Conservation (phyloP, 2,888 invertebrate genomes). For the Tachystola acroxantha region DNA sequence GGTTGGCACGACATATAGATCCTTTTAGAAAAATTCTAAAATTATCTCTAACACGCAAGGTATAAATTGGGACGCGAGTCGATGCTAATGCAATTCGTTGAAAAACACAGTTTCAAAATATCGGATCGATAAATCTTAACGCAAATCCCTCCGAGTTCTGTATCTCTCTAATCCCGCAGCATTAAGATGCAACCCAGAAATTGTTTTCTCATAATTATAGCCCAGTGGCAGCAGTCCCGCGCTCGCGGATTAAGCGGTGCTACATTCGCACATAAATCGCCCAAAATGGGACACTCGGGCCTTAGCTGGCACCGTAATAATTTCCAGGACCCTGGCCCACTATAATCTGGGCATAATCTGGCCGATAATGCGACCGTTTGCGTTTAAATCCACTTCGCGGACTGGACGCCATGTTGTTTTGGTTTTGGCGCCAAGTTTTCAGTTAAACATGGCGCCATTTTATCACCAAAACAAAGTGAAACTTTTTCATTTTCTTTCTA, state of each 20-base stretch:
- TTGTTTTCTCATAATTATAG: conserved; percentile 78
- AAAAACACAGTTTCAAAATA: too few relatives aligned
- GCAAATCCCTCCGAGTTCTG: conserved; percentile 1
- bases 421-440: conserved; percentile 57
- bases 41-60: too few relatives aligned
- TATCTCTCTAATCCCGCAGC: conserved; percentile 53
- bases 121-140: not conserved
- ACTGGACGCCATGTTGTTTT: conserved; percentile 51
- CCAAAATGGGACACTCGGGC: conserved; percentile 71
- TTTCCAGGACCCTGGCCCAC: conserved; percentile 60
- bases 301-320: conserved; percentile 70
- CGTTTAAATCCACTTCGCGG: conserved; percentile 60
- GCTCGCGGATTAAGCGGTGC: conserved; percentile 60
- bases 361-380: conserved; percentile 71
- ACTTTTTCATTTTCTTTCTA: too few relatives aligned
- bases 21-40: too few relatives aligned
- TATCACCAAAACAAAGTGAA: too few relatives aligned
- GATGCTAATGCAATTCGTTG: too few relatives aligned
- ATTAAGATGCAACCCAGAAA: conserved; percentile 72
- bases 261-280: conserved; percentile 75
- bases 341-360: conserved; percentile 77
- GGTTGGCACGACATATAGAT: too few relatives aligned
- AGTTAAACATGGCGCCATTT: conserved; percentile 37
- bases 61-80: too few relatives aligned
- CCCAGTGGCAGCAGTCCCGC: conserved; percentile 41